Evolutionary conservation across 2,113 vertebrate species (phyloP).

Genomic region (Crotalus viridis): DNA sequence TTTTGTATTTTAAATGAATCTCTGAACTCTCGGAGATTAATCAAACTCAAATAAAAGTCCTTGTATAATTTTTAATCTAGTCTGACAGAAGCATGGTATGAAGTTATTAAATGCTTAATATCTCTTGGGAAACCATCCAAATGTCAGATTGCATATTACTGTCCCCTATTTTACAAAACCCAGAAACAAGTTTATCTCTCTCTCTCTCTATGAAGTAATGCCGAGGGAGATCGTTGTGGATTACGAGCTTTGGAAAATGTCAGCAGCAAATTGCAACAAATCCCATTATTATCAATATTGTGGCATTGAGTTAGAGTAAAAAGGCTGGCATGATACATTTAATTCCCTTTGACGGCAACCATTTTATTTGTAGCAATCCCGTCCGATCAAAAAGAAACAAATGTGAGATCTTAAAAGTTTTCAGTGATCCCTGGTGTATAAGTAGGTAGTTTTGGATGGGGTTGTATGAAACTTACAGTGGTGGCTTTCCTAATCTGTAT

Average conservation of each 20-base stretch:
- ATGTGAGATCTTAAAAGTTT: neutral
- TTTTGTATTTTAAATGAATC: constrained; percentile 11
- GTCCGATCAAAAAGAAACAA: neutral
- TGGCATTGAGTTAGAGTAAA: constrained; percentile 13
- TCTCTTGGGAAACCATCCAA: constrained; percentile 28
- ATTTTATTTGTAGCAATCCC: neutral
- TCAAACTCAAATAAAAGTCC: constrained; percentile 12
- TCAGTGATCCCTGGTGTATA: neutral
- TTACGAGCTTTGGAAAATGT: constrained; percentile 32
- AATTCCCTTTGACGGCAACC: constrained; percentile 7
- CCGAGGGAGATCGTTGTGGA: constrained; percentile 3
- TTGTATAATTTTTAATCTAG: constrained; percentile 32
- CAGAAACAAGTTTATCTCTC: neutral
- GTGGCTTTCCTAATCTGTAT: neutral
- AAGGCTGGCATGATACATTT: constrained; percentile 8
- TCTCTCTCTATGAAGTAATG: constrained; percentile 6
- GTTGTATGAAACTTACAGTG: neutral
- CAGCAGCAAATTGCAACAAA: constrained; percentile 27
- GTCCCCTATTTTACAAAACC: constrained; percentile 8
- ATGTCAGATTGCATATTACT: constrained; percentile 16
- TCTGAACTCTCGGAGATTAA: constrained; percentile 29
- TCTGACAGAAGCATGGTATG: constrained; percentile 7
- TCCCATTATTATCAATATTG: constrained; percentile 33
- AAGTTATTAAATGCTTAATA: constrained; percentile 24
- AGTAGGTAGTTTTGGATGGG: neutral